Conservation (phyloP, 2,888 invertebrate genomes). For the Eristalinus aeneus region DNA sequence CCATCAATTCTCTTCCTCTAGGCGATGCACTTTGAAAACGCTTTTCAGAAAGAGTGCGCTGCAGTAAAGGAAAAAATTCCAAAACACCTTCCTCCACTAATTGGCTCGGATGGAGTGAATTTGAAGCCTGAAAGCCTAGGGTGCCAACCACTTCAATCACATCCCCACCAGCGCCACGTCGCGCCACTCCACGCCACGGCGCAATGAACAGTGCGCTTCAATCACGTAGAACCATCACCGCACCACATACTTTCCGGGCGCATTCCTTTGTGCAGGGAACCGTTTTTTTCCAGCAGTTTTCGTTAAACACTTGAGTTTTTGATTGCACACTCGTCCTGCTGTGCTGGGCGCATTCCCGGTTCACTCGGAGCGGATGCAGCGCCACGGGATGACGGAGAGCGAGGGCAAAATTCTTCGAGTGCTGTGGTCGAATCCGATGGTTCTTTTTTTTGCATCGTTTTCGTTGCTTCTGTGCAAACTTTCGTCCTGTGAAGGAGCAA, state of each 20-base stretch:
- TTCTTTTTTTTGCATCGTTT: background rate
- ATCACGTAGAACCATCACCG: conserved; percentile 45
- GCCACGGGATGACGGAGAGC: background rate
- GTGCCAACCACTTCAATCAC: background rate
- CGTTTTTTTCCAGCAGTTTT: background rate
- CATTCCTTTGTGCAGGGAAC: conserved; percentile 38
- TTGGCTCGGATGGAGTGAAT: background rate
- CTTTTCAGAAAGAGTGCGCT: background rate
- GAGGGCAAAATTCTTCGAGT: background rate
- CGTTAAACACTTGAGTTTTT: conserved; percentile 29
- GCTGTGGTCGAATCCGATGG: background rate
- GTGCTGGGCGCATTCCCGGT: conserved; percentile 19
- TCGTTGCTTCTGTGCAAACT: background rate
- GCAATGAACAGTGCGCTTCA: conserved; percentile 26
- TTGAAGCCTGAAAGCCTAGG: background rate
- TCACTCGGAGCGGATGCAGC: conserved; percentile 20
- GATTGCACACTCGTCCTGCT: conserved; percentile 55
- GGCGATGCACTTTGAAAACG: background rate
- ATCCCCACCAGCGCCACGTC: background rate
- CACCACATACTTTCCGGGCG: conserved; percentile 20
- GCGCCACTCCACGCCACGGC: background rate
- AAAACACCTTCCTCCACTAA: background rate
- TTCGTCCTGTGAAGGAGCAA: conserved; percentile 26
- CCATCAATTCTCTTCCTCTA: background rate
- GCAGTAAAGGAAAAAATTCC: background rate